Evolutionary conservation across 2,888 invertebrate genomes (phyloP).

Genomic region (Odontocerum albicorne): DNA sequence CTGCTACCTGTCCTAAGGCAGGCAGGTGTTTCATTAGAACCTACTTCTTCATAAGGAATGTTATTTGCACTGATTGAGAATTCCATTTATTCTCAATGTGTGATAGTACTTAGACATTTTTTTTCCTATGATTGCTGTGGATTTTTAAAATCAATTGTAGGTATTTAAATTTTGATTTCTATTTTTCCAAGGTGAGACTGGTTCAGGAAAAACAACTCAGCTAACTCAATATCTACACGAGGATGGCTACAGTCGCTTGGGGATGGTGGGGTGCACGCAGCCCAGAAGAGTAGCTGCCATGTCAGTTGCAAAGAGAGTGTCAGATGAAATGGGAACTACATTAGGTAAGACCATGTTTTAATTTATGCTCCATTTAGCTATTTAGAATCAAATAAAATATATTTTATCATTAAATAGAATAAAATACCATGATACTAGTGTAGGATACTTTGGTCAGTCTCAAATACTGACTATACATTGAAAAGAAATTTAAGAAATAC

Average conservation of each 20-base stretch:
- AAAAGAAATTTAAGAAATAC: too few species aligned
- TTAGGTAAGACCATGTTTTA: constrained; percentile 58
- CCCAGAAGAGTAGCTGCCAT: constrained; percentile 97
- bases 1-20: too few species aligned
- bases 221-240: constrained; percentile 96
- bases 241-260: constrained; percentile 90
- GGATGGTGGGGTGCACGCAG: constrained; percentile 98
- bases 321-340: constrained; percentile 94
- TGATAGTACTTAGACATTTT: too few species aligned
- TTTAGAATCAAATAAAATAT: not conserved
- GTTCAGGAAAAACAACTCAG: constrained; percentile 97
- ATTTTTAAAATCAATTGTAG: not conserved
- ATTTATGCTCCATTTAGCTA: not conserved
- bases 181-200: constrained; percentile 93
- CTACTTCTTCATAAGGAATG: too few species aligned
- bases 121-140: not conserved
- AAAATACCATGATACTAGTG: too few species aligned
- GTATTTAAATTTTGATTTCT: constrained; percentile 17
- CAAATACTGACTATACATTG: too few species aligned
- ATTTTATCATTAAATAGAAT: too few species aligned
- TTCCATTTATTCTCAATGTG: too few species aligned
- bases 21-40: too few species aligned
- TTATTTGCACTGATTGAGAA: too few species aligned
- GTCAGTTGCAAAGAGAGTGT: constrained; percentile 98
- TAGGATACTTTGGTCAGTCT: too few species aligned